phyloP scores from a whole-genome alignment of 2,797 vertebrate species.

The Tamandua tetradactyla region DNA sequence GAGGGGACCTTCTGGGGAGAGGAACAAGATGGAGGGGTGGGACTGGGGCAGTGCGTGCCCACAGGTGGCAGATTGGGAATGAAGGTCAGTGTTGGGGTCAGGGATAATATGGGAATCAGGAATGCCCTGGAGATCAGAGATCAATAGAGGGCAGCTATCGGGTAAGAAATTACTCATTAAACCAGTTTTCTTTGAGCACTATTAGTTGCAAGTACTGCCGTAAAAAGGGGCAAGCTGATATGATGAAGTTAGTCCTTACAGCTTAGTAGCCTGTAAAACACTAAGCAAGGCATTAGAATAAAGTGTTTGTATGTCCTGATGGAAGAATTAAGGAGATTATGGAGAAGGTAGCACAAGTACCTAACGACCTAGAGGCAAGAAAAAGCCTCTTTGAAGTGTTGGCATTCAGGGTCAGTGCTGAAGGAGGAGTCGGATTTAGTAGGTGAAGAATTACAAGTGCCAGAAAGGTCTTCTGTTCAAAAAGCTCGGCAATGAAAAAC shows the following conservation, averaged over 20 bases:
- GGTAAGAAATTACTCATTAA: not conserved
- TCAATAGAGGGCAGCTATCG: too few species aligned
- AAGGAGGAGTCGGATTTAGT: not conserved
- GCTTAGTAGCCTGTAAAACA: not conserved
- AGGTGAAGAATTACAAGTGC: not conserved
- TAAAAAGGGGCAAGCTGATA: not conserved
- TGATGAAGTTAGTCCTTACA: not conserved
- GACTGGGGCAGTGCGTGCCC: not conserved
- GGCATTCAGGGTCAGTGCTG: not conserved
- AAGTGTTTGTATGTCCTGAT: not conserved
- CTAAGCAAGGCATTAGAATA: not conserved
- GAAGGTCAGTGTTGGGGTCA: too few species aligned
- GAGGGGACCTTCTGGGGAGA: not conserved
- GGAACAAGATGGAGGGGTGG: not conserved
- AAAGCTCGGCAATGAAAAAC: not conserved
- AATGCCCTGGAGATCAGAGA: rapidly evolving
- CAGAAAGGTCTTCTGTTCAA: not conserved
- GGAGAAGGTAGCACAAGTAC: not conserved
- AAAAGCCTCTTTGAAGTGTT: not conserved
- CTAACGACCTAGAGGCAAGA: not conserved
- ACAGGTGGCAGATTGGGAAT: not conserved
- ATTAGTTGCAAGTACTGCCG: not conserved
- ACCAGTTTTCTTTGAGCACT: not conserved
- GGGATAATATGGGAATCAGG: too few species aligned
- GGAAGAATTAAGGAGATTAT: not conserved